These are phyloP conservation scores for Corythoichthys intestinalis DNA, from an alignment of 2,113 vertebrate species.

Conservation along the genomic window DNA sequence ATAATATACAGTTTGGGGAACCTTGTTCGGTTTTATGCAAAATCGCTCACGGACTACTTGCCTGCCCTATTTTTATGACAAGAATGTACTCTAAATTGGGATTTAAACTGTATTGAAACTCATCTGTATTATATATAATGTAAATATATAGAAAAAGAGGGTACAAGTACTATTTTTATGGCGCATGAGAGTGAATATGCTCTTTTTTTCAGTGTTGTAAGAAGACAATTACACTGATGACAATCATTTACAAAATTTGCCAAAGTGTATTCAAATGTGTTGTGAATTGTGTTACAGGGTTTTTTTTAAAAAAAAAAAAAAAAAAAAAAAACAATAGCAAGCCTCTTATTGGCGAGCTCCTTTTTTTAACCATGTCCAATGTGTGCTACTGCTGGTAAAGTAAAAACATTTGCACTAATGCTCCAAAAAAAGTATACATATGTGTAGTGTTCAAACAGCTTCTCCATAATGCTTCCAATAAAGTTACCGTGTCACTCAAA, in stretches of 20 bases:
- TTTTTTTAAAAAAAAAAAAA: background rate
- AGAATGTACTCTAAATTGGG: background rate
- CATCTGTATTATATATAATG: conserved; percentile 3
- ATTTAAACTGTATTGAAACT: background rate
- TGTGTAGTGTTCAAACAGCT: background rate
- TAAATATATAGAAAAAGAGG: background rate
- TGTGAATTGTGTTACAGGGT: background rate
- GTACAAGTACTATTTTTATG: conserved; percentile 8
- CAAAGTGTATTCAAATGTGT: background rate
- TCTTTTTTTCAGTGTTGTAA: conserved; percentile 3
- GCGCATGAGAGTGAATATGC: background rate
- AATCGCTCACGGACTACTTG: background rate
- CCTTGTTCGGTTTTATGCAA: background rate
- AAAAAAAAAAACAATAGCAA: background rate
- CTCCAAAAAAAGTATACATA: background rate
- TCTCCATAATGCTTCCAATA: background rate
- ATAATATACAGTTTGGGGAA: background rate
- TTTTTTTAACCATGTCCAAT: background rate
- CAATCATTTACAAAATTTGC: conserved; percentile 3
- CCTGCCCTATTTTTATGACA: background rate
- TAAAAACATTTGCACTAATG: background rate
- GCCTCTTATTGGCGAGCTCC: background rate
- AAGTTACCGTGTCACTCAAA: background rate
- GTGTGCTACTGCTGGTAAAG: background rate
- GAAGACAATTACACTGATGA: background rate